These are phyloP conservation scores for Polypedilum pembai DNA, from an alignment of 1,140 invertebrate species.

Conservation along the genomic window DNA sequence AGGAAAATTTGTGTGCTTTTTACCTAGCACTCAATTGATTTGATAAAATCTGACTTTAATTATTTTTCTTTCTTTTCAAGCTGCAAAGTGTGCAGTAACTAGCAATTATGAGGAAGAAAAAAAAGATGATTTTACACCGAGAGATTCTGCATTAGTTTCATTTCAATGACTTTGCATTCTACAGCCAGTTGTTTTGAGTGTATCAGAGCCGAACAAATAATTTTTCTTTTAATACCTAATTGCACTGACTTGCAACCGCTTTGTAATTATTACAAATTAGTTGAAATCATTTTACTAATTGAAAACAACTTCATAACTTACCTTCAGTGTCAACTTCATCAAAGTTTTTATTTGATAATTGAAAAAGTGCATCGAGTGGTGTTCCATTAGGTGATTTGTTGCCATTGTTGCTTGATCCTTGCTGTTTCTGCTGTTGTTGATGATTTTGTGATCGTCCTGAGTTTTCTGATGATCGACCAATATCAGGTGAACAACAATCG, in stretches of 20 bases:
- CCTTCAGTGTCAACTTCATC: slow-evolving; percentile 61
- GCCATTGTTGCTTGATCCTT: slow-evolving; percentile 38
- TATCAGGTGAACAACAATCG: slow-evolving; percentile 61
- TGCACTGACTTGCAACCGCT: neutral
- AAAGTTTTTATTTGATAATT: slow-evolving; percentile 97
- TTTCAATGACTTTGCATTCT: slow-evolving; percentile 2
- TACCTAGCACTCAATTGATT: no score
- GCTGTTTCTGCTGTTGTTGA: neutral
- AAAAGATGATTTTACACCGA: no score
- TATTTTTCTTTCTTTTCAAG: no score
- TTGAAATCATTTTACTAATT: neutral
- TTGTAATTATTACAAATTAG: slow-evolving; percentile 25
- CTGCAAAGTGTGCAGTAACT: no score
- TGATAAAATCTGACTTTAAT: no score
- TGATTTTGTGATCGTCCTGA: slow-evolving; percentile 30
- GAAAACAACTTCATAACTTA: neutral
- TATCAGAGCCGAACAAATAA: slow-evolving; percentile 17
- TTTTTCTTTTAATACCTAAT: neutral
- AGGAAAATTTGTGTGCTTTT: no score
- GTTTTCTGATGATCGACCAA: slow-evolving; percentile 33
- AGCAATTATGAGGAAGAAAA: no score
- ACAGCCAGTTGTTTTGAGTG: neutral
- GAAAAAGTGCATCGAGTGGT: slow-evolving; percentile 89
- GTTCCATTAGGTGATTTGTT: slow-evolving; percentile 55
- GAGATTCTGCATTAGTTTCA: neutral